Evolutionary conservation across 2,888 invertebrate species (phyloP).

Genomic region (Drosophila cognata): DNA sequence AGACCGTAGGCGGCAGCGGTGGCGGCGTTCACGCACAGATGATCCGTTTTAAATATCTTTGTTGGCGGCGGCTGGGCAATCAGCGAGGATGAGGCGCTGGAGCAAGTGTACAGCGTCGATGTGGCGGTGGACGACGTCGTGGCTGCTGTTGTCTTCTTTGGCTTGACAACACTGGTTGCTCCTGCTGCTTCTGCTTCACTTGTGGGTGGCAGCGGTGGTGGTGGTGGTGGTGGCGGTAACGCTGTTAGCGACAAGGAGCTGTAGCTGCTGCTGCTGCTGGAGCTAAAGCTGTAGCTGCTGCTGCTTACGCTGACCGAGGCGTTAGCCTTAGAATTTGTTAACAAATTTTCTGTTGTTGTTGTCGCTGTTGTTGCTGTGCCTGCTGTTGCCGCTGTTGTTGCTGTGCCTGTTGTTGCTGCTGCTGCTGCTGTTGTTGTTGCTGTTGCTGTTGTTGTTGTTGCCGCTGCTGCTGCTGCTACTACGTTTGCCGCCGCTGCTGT

Average conservation of each 20-base stretch:
- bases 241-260: constrained; percentile 30
- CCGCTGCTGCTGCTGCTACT: constrained; percentile 26
- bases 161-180: constrained; percentile 21
- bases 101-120: constrained; percentile 78
- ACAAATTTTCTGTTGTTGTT: constrained; percentile 35
- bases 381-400: constrained; percentile 16
- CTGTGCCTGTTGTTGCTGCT: constrained; percentile 9
- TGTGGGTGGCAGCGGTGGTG: constrained; percentile 33
- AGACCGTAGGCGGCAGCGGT: constrained; percentile 82
- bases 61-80: constrained; percentile 83
- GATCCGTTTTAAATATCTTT: constrained; percentile 84
- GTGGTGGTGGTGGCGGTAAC: constrained; percentile 31
- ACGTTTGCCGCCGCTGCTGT: constrained; percentile 9
- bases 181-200: constrained; percentile 26
- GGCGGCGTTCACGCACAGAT: constrained; percentile 81
- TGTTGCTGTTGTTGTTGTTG: constrained; percentile 20
- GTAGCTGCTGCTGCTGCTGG: constrained; percentile 22
- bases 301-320: constrained; percentile 65
- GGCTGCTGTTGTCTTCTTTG: constrained; percentile 27
- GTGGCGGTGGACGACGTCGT: constrained; percentile 45
- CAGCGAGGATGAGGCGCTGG: constrained; percentile 79
- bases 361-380: constrained; percentile 20
- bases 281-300: constrained; percentile 6
- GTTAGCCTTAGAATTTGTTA: constrained; percentile 61
- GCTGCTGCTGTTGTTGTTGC: constrained; percentile 33